phyloP scores from a whole-genome alignment of 2,797 vertebrate species.

The Meda fulgida region DNA sequence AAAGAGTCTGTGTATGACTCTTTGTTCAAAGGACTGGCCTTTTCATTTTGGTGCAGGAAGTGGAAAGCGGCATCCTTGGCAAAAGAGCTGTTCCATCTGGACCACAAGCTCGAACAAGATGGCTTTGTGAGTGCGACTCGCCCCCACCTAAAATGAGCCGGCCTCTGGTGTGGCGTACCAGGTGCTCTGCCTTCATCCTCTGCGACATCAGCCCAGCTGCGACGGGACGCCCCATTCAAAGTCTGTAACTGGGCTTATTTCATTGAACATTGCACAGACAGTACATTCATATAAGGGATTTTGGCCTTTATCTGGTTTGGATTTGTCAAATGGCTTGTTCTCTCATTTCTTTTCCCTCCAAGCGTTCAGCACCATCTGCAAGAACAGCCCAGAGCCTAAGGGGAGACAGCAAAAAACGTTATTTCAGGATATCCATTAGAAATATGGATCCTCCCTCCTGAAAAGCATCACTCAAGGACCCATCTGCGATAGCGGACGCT shows the following conservation, averaged over 20 bases:
- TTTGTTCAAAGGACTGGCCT: slow-evolving; percentile 71
- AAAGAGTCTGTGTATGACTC: slow-evolving; percentile 67
- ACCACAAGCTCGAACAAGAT: slow-evolving; percentile 75
- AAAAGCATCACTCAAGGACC: slow-evolving; percentile 44
- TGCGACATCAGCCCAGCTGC: slow-evolving; percentile 47
- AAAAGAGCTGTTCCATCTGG: slow-evolving; percentile 76
- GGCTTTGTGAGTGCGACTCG: slow-evolving; percentile 74
- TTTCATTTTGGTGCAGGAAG: slow-evolving; percentile 74
- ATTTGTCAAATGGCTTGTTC: slow-evolving; percentile 44
- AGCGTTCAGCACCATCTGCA: slow-evolving; percentile 41
- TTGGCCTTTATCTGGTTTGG: slow-evolving; percentile 35
- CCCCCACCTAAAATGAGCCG: slow-evolving; percentile 61
- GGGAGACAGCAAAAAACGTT: slow-evolving; percentile 41
- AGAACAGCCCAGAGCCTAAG: slow-evolving; percentile 22
- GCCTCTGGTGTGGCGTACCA: slow-evolving; percentile 60
- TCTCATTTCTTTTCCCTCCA: not conserved
- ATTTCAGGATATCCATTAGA: slow-evolving; percentile 58
- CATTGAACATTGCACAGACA: slow-evolving; percentile 12
- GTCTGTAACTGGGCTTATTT: slow-evolving; percentile 38
- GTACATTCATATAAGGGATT: slow-evolving; percentile 23
- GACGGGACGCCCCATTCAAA: not conserved
- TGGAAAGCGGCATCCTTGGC: slow-evolving; percentile 74
- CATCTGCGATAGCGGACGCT: slow-evolving; percentile 61
- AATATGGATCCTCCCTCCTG: slow-evolving; percentile 35
- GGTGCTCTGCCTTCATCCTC: slow-evolving; percentile 61